Evolutionary conservation across 2,113 vertebrate species (phyloP), one percentile per base, ranked within the genome.

Genomic region (Sceloporus undulatus): DNA sequence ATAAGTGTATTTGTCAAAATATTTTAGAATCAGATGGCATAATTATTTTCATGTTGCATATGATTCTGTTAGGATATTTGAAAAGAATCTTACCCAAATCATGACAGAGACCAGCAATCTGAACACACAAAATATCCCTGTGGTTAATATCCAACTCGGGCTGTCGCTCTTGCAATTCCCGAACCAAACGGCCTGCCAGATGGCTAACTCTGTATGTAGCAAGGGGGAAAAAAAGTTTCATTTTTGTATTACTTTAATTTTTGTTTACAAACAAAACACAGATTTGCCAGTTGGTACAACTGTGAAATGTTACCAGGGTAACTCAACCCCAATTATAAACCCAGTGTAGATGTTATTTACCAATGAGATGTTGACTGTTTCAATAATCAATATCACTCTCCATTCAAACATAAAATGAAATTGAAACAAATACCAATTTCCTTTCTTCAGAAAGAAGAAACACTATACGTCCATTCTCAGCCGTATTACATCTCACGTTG

Each of bases 21-120:
- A 82, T 19, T 80, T 73, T 81, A 65, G 21, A 77, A 68, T 65
- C 2, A n/a, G 2, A 75, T 16, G 59, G 25, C 40, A 70, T 9
- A 40, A 29, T 73, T 80, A 38, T 74, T n/a, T 65, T 25, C 25
- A 25, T n/a, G 29, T 11, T 19, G 52, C 9, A 4, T 16, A 76
- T 34, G 9, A 29, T 34, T 62, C 42, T 40, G 7, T 85, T 59
- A 90, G 74, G 0, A 66, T 84, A 9, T 3, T 29, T n/a, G 0
- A 75, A 3, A 10, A 2, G 13, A 1, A 77, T 62, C 95, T 96
- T 94, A 99, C 99, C 99, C 21, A 99, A 94, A 92, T 99, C 99
- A 4, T 99, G 99, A 88, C 99, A 99, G 82, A 99, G 98, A 1
- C 99, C 98, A 14, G 98, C 99, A 0, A 99, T 99, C 95, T 99